Base-by-base conservation (phyloP, 1,140 invertebrate species). In the Drosophila truncata region DNA sequence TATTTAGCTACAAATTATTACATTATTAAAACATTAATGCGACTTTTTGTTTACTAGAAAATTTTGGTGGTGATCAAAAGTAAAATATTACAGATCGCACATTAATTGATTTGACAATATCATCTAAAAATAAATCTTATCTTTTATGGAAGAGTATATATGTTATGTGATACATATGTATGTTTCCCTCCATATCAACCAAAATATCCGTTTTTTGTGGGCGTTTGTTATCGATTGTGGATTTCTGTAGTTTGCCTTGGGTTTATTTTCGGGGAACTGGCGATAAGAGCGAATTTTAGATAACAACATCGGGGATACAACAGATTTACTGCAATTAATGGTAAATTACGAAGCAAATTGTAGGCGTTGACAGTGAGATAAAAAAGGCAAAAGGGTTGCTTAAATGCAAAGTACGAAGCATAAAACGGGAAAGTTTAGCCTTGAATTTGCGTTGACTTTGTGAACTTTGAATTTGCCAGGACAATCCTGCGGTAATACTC, bases 401-500 rank as follows among this genome's bases (percentile, higher is more conserved):
- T 14, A n/a, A 62, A 61, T 33, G 20, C 29, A 18, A 16, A 8
- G 37, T 35, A 8, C 50, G 13, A 52, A 9, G 49, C n/a, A 33
- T 33, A 33, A n/a, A 46, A 35, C 20, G 9, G 8, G 3, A 14
- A 62, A 33, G 2, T 18, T 65, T 23, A 42, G 62, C 62, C 57
- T 62, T 64, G 55, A 55, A 55, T 55, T 55, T 25, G n/a, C 57
- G 37, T 66, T 70, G 66, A 67, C 66, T 70, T 67, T 72, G 52
- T 49, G 66, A 71, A 72, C 52, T 72, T 71, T 59, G 69, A 72
- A 72, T 59, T 59, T 71, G 29, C 42, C 35, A 49, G 27, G 52
- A 41, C 27, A 71, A 71, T 71, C 66, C 66, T 72, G 69, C 52
- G 69, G 66, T 72, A 72, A 72, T 71, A 47, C 66, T 72, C 39